Evolutionary conservation across 2,797 vertebrate genomes (phyloP), one percentile per base, ranked within the genome.

Genomic region (Schizopygopsis malacanthus): DNA sequence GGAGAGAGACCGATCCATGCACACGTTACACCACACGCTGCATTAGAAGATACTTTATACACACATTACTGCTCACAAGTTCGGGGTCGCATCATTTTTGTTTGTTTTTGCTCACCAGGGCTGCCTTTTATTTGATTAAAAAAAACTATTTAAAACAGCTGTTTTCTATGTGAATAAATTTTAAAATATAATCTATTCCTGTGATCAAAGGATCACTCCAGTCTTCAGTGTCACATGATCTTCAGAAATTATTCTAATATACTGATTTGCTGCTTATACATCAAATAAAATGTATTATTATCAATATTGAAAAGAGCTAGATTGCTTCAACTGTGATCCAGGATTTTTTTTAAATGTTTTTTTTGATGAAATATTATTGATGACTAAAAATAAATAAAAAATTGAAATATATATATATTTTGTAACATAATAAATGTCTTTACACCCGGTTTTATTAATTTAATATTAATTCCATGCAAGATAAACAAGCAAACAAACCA

Each of bases 141-240:
- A 72, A 16, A 15, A 8, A 25, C 56, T 12, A n/a, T n/a, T n/a
- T 59, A 59, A 10, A 47, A 73, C 0, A 10, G 1, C n/a, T 1
- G 6, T 47, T 45, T 25, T 16, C 12, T 25, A 8, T 15, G 70
- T 47, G 2, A 72, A 16, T n/a, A 16, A 25, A 9, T 16, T 9
- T 0, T 8, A 12, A n/a, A 6, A 7, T 4, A 0, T 22, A 4
- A 43, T 25, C 7, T 71, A 45, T 25, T 71, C 0, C 5, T 3
- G 12, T 8, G 41, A 8, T 45, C 22, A 8, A 45, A 25, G 22
- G 25, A 50, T 50, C 9, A 52, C 15, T 28, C 5, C 61, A 28
- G 59, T 61, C 10, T 63, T 25, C 11, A 63, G n/a, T 28, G 25
- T 65, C 61, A 52, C 25, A 52, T 75, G 47, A 37, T 6, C 25